phyloP scores from a whole-genome alignment of 2,888 invertebrate species.

The Noctua comes region DNA sequence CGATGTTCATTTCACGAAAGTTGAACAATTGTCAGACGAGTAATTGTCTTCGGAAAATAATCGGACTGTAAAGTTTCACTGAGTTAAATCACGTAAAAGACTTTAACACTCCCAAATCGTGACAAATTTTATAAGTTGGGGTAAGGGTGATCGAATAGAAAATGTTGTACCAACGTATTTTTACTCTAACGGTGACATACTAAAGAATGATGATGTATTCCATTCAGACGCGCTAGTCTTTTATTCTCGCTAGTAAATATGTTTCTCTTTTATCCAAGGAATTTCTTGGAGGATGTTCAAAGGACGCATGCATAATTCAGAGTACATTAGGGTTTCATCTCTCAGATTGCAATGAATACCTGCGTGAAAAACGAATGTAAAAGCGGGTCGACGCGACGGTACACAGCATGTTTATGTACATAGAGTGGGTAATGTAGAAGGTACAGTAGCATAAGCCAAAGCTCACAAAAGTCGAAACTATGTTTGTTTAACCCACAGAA shows the following conservation, averaged over 20 bases:
- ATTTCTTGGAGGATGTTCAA: slow-evolving; percentile 63
- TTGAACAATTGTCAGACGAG: slow-evolving; percentile 62
- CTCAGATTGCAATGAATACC: slow-evolving; percentile 68
- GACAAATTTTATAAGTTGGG: slow-evolving; percentile 34
- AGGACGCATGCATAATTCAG: slow-evolving; percentile 71
- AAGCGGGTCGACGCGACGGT: slow-evolving; percentile 30
- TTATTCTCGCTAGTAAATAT: slow-evolving; percentile 59
- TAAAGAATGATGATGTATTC: slow-evolving; percentile 53
- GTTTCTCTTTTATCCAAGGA: slow-evolving; percentile 59
- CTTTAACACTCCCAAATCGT: slow-evolving; percentile 42
- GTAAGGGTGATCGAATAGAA: slow-evolving; percentile 17
- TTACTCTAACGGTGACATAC: slow-evolving; percentile 18
- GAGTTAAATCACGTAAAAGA: slow-evolving; percentile 61
- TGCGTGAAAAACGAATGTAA: slow-evolving; percentile 61
- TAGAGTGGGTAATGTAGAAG: slow-evolving; percentile 24
- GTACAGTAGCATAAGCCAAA: slow-evolving; percentile 49
- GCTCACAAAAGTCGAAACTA: slow-evolving; percentile 62
- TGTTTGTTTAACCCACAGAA: slow-evolving; percentile 65
- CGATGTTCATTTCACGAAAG: slow-evolving; percentile 56
- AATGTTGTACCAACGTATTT: slow-evolving; percentile 32
- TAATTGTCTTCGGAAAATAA: slow-evolving; percentile 67
- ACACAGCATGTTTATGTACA: slow-evolving; percentile 25
- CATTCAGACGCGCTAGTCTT: slow-evolving; percentile 51
- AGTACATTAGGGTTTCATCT: slow-evolving; percentile 68
- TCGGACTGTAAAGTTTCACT: slow-evolving; percentile 59